Conservation (phyloP, 2,113 vertebrate species). For the Podarcis raffonei region DNA sequence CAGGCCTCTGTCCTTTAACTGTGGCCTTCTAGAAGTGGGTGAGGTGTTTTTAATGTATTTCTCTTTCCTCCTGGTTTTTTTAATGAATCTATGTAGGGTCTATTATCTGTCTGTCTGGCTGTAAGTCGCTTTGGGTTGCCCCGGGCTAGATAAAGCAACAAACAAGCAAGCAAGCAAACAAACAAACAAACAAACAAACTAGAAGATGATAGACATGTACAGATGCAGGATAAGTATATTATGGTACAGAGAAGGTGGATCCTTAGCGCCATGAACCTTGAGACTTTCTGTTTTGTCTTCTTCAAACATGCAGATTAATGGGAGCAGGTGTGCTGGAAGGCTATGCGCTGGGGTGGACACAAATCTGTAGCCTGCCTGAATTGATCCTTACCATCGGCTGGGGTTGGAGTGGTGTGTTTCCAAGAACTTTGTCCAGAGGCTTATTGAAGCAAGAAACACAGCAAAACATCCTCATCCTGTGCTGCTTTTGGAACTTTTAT, state of each 20-base stretch:
- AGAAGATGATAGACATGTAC: background rate
- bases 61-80: no score
- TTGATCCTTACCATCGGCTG: slow-evolving; percentile 58
- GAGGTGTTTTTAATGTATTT: no score
- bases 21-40: no score
- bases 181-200: no score
- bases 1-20: no score
- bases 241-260: background rate
- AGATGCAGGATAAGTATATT: background rate
- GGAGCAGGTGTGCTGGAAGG: slow-evolving; percentile 63
- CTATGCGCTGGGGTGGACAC: slow-evolving; percentile 53
- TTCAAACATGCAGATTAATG: slow-evolving; percentile 59
- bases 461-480: slow-evolving; percentile 21
- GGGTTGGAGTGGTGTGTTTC: slow-evolving; percentile 48
- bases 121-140: no score
- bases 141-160: no score
- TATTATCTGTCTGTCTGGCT: no score
- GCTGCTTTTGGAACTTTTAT: slow-evolving; percentile 38
- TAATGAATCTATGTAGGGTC: no score
- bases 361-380: slow-evolving; percentile 36
- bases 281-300: slow-evolving; percentile 15
- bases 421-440: slow-evolving; percentile 35
- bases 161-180: no score
- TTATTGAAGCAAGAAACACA: slow-evolving; percentile 33
- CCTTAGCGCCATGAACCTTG: background rate